Evolutionary conservation across 1,140 invertebrate genomes (phyloP), one percentile per base, ranked within the genome.

Genomic region (Ylistrum balloti): DNA sequence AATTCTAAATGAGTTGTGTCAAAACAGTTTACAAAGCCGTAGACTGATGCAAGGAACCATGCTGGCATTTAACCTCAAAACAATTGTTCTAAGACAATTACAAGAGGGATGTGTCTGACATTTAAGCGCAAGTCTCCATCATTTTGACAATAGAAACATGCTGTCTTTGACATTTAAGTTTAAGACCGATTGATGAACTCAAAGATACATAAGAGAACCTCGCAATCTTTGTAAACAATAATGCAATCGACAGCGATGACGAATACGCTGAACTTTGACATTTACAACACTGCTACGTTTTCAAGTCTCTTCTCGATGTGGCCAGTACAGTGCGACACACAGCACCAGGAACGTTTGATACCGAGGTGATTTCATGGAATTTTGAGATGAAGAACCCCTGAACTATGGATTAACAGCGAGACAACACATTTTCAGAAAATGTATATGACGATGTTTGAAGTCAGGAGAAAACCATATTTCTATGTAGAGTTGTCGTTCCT

Each of bases 101-200:
- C 22, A 74, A n/a, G 22, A 74, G 13, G n/a, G 13, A 74, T 74
- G 56, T 74, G 0, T 74, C 13, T 74, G 56, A 74, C 56, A 74
- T 74, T 74, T 74, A 74, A 74, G 11, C 56, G n/a, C n/a, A n/a
- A 9, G 9, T 5, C 56, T 13, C n/a, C 56, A 9, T n/a, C 56
- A 74, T 74, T 74, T 28, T 74, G 9, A 45, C n/a, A 74, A 74
- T 74, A 74, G 56, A 74, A 74, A 74, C 56, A 74, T 17, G 17
- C 56, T 74, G n/a, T n/a, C 41, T 45, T 1, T 74, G 56, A 74
- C 56, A 74, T 74, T 74, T 74, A 74, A 74, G n/a, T n/a, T 28
- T 3, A 74, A n/a, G 22, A 38, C 11, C 56, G 17, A 74, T 28
- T 28, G 56, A 74, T 74, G 22, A 17, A 74, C 22, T 28, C 28